These are phyloP conservation scores for Brachionus asplanchnoidis DNA, from an alignment of 1,140 invertebrate genomes.

Conservation along the genomic window DNA sequence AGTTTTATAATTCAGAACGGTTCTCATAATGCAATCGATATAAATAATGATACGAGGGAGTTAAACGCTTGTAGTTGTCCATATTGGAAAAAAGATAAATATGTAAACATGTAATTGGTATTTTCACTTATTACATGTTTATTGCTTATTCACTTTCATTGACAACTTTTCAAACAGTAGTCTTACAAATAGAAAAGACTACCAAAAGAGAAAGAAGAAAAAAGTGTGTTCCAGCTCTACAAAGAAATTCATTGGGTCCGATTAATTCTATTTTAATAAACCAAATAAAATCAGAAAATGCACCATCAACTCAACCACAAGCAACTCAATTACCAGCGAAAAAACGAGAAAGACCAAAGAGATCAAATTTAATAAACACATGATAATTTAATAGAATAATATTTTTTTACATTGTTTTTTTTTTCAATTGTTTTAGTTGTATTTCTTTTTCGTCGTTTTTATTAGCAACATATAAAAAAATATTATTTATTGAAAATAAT, in stretches of 20 bases:
- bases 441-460: no score
- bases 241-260: neutral
- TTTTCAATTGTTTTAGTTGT: no score
- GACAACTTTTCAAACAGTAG: neutral
- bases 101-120: neutral
- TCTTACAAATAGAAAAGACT: neutral
- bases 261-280: neutral
- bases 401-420: no score
- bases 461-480: no score
- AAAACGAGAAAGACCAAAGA: no score
- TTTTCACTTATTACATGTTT: no score
- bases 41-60: neutral
- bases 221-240: neutral
- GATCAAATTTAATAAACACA: no score
- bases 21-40: neutral
- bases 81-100: neutral
- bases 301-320: no score
- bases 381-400: no score
- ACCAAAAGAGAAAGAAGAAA: neutral
- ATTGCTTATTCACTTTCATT: neutral
- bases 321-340: no score
- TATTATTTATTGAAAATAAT: no score
- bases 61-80: neutral
- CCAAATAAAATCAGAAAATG: no score
- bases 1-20: neutral